Percentiles rank a stretch among this genome's conserved stretches.
Conservation (phyloP, 2,797 vertebrate genomes). For the Bothrops alternatus region DNA sequence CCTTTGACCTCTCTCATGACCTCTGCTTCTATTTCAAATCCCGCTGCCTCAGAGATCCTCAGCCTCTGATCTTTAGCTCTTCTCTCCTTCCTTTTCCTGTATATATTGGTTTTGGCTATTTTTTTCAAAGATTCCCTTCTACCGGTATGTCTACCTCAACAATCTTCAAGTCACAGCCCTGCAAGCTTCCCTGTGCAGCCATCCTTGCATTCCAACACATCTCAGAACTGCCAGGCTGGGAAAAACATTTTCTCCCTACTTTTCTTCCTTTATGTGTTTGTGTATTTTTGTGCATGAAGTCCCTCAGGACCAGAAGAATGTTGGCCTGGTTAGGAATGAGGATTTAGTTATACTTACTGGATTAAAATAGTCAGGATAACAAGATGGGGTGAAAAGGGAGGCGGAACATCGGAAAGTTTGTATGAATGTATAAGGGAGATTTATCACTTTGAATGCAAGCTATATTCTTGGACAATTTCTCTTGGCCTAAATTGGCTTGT, state of each 20-base stretch:
- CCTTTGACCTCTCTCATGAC: neutral
- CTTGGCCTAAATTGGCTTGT: conserved; percentile 4
- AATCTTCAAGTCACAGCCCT: no score
- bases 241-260: neutral
- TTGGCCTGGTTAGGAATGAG: neutral
- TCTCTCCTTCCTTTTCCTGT: neutral
- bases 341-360: neutral
- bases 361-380: neutral
- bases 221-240: no score
- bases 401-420: neutral
- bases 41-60: no score
- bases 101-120: neutral
- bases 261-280: neutral
- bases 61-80: neutral
- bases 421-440: neutral
- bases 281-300: neutral
- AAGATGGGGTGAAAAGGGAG: neutral
- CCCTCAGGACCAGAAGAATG: neutral
- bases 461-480: conserved; percentile 9
- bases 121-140: neutral
- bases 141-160: neutral
- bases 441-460: neutral
- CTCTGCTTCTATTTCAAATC: neutral
- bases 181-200: neutral
- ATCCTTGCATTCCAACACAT: neutral